phyloP scores from a whole-genome alignment of 1,140 invertebrate species.

The Ceratosolen fusciceps region DNA sequence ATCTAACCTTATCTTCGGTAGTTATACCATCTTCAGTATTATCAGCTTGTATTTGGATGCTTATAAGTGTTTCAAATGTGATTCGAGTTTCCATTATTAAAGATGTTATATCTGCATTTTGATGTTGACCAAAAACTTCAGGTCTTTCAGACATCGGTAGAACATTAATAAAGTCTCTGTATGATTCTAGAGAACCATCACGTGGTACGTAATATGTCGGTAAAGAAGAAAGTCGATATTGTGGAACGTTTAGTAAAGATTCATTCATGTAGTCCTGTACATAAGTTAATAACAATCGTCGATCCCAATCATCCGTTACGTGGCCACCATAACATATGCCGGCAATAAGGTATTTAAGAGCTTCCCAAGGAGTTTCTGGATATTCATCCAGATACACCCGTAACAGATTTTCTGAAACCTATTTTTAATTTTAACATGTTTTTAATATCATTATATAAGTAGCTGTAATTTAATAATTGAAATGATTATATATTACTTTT shows the following conservation, averaged over 20 bases:
- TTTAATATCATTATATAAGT: no score
- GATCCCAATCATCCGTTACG: conserved; percentile 95
- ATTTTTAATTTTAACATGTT: no score
- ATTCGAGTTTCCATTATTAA: conserved; percentile 82
- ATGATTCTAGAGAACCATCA: conserved; percentile 84
- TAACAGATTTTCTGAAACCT: conserved; percentile 87
- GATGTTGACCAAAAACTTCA: conserved; percentile 90
- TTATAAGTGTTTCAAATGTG: conserved; percentile 86
- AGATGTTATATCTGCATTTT: conserved; percentile 92
- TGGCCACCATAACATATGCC: conserved; percentile 96
- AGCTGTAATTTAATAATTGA: no score
- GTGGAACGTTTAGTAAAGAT: conserved; percentile 75
- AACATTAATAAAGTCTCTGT: conserved; percentile 83
- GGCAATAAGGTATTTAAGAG: conserved; percentile 90
- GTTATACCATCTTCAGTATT: conserved; percentile 71
- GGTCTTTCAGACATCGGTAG: conserved; percentile 84
- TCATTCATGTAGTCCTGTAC: conserved; percentile 86
- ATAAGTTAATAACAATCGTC: conserved; percentile 84
- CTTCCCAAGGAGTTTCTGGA: conserved; percentile 89
- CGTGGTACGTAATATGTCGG: conserved; percentile 84
- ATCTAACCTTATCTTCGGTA: conserved; percentile 80
- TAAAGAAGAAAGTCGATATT: conserved; percentile 81
- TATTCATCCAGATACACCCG: conserved; percentile 88
- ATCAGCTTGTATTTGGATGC: conserved; percentile 80
- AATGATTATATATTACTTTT: no score